Evolutionary conservation across 2,797 vertebrate species (phyloP).

Genomic region (Meda fulgida): DNA sequence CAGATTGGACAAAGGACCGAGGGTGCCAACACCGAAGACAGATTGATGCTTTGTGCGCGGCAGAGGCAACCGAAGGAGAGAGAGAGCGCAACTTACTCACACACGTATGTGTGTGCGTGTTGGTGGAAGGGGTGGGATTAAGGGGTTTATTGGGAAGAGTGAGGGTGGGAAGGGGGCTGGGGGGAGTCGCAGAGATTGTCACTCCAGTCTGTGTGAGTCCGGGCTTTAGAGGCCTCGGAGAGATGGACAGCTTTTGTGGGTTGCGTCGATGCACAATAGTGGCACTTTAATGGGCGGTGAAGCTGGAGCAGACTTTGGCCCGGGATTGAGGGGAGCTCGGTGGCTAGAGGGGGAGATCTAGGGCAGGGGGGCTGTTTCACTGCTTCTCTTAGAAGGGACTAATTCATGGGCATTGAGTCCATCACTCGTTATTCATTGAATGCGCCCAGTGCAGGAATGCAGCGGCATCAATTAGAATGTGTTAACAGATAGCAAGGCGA

Average conservation of each 20-base stretch:
- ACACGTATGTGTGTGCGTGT: conserved; percentile 72
- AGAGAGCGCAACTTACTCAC: conserved; percentile 77
- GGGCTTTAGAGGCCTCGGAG: conserved; percentile 90
- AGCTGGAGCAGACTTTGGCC: conserved; percentile 79
- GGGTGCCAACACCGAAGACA: conserved; percentile 94
- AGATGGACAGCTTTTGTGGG: conserved; percentile 99
- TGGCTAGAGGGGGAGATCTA: conserved; percentile 76
- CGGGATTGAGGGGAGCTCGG: conserved; percentile 75
- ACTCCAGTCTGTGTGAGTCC: conserved; percentile 90
- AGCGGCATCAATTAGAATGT: conserved; percentile 99
- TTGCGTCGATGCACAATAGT: conserved; percentile 91
- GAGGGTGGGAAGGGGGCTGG: conserved; percentile 71
- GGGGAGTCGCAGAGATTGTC: conserved; percentile 82
- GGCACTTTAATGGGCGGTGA: conserved; percentile 95
- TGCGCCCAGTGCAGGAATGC: conserved; percentile 96
- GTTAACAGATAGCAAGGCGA: conserved; percentile 95
- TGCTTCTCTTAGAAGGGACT: conserved; percentile 96
- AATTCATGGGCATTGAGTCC: conserved; percentile 95
- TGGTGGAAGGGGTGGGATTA: conserved; percentile 76
- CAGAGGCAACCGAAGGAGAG: conserved; percentile 81
- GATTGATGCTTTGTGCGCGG: conserved; percentile 97
- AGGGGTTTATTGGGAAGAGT: conserved; percentile 80
- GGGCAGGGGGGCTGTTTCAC: conserved; percentile 86
- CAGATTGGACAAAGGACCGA: conserved; percentile 91
- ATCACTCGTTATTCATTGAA: conserved; percentile 97